A percentile compares a stretch with the other conserved stretches of the same genome.
These are phyloP conservation scores for Cheirogaleus medius DNA, from an alignment of 2,113 vertebrate species.

Conservation along the genomic window DNA sequence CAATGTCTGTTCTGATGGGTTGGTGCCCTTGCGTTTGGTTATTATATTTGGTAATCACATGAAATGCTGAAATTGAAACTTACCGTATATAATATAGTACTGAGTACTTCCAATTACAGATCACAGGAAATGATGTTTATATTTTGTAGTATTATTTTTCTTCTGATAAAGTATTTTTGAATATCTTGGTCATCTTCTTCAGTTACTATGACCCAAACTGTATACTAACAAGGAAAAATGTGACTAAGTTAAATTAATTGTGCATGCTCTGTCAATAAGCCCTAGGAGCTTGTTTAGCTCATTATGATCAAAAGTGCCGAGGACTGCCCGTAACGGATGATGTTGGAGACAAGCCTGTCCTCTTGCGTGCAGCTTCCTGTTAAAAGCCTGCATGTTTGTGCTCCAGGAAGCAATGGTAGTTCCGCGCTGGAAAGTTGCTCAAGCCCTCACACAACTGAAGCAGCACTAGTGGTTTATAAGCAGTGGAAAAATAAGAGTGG, in stretches of 20 bases:
- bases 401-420: background rate
- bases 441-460: background rate
- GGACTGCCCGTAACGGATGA: background rate
- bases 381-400: background rate
- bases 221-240: background rate
- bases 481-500: constrained; percentile 59
- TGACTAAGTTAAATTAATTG: constrained; percentile 19
- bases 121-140: background rate
- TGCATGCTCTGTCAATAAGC: background rate
- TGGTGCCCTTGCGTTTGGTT: background rate
- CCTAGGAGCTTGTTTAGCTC: background rate
- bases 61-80: background rate
- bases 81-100: background rate
- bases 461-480: background rate
- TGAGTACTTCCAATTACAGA: background rate
- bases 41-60: background rate
- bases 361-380: background rate
- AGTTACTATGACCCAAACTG: background rate
- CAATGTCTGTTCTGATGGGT: background rate
- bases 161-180: background rate
- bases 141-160: background rate
- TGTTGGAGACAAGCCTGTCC: background rate
- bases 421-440: constrained; percentile 51
- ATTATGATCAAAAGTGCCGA: constrained; percentile 30
- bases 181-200: background rate